Base-by-base conservation (phyloP, 2,113 vertebrate genomes). In the Bos javanicus region DNA sequence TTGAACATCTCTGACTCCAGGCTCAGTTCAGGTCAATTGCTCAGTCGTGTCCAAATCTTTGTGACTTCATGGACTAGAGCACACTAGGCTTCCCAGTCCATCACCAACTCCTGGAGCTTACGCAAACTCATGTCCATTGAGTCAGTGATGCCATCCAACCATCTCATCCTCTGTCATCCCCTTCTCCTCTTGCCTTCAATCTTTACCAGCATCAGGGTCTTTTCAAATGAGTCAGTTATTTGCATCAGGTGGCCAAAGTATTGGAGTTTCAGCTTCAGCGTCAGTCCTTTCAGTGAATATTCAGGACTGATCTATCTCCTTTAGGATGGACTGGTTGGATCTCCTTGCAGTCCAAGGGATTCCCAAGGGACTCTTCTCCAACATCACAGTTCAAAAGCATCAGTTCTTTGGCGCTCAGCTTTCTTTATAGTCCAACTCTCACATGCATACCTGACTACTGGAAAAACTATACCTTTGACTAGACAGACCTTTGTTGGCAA, bases 1-100 rank as follows among this genome's bases (percentile, higher is more conserved):
- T 99, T 99, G 97, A 99, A 99, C 99, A 99, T 99, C 28, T 99
- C 99, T 99, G 64, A 67, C 8, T 36, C 64, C 33, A 67, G 33
- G 33, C 33, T 67, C 4, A 59, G 43, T 26, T 28, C 21, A 25
- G 21, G 25, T 59, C 52, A 5, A 7, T 54, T 36, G 33, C 17
- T 71, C 64, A 71, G 64, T 36, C 1, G 5, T 36, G n/a, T 71
- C 17, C 9, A 10, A 36, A 36, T 71, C n/a, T n/a, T n/a, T 71
- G 64, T 5, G 4, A 71, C n/a, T 33, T 71, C 64, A 71, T 21
- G 9, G 64, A 36, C 64, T 67, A 36, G 17, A 67, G 64, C 33
- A 67, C 2, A 2, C n/a, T n/a, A 36, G n/a, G 17, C n/a, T 71
- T 71, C 64, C n/a, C 64, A 21, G 17, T 71, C 17, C n/a, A 67